phyloP scores from a whole-genome alignment of 2,888 invertebrate species.

The Seira sanloemensis region DNA sequence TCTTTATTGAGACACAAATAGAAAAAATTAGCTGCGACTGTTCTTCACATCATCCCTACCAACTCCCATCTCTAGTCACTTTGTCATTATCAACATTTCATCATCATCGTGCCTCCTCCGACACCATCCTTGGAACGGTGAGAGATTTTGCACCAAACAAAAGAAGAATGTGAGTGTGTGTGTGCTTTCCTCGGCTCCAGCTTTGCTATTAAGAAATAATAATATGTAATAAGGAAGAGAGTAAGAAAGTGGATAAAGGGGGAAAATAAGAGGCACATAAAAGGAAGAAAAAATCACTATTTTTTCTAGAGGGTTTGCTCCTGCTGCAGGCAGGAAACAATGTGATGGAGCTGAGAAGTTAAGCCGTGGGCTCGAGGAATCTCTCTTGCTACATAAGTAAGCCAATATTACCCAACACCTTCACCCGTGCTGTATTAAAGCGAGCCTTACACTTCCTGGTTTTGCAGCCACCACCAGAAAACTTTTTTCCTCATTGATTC shows the following conservation, averaged over 20 bases:
- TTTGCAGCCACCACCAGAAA: neutral
- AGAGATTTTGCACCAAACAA: too few species aligned
- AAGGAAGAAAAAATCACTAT: neutral
- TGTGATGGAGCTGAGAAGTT: conserved; percentile 47
- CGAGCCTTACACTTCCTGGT: too few species aligned
- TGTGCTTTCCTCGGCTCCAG: neutral
- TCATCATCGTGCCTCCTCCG: neutral
- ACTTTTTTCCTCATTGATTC: neutral
- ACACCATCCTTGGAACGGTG: too few species aligned
- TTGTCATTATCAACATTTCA: conserved; percentile 9
- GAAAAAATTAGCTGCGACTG: neutral
- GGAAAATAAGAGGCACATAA: neutral
- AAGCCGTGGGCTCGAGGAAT: conserved; percentile 30
- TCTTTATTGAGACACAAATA: too few species aligned
- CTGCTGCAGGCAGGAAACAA: conserved; percentile 23
- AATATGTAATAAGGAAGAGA: neutral
- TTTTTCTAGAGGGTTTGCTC: neutral
- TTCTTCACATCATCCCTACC: neutral
- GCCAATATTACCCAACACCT: too few species aligned
- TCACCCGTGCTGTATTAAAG: too few species aligned
- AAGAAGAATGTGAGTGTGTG: too few species aligned
- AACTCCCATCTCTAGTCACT: neutral
- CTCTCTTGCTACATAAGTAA: too few species aligned
- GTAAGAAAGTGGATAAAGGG: neutral
- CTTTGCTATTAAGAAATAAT: neutral